Base-by-base conservation (phyloP, 2,888 invertebrate genomes). In the Lasiommata megera region DNA sequence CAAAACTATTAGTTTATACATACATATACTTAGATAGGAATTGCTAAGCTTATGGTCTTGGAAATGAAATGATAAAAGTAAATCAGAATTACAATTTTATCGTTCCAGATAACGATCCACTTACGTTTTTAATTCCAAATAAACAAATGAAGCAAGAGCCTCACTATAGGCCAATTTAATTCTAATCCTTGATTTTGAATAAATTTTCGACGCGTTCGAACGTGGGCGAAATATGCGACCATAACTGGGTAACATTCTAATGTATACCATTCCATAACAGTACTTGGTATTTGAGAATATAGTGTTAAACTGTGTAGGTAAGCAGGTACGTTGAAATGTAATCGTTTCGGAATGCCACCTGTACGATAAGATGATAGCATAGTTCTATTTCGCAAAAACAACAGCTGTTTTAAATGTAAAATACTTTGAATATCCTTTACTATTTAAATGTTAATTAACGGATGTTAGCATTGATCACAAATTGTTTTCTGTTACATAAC, bases 171-270 rank as follows among this genome's bases (percentile, higher is more conserved):
- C 73, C 73, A 76, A 61, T 61, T 62, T 54, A 47, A 58, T 61
- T 57, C 79, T 79, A 78, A 84, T 86, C 80, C 82, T 84, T 83
- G 81, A 79, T 84, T 86, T 81, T 77, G 80, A 79, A 85, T 83
- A 82, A 84, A 80, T 83, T 79, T 81, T 79, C 74, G 77, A 74
- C 76, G 76, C 76, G 70, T 79, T 79, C 72, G 68, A 79, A 79
- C 74, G 88, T 87, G 81, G 88, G 88, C 79, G 83, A 80, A 81
- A 75, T 79, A 81, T 79, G 79, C 77, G 76, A 77, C 77, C 70
- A 72, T 69, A 64, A 63, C 62, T 60, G 68, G 69, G 71, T 67
- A 65, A 67, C 70, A 69, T 72, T 73, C 77, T 64, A 80, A 74
- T 77, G 70, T 77, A 72, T 68, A 72, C 79, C 76, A 73, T 76